Base-by-base conservation (phyloP, 2,888 invertebrate species). In the Steinernema scapterisci region DNA sequence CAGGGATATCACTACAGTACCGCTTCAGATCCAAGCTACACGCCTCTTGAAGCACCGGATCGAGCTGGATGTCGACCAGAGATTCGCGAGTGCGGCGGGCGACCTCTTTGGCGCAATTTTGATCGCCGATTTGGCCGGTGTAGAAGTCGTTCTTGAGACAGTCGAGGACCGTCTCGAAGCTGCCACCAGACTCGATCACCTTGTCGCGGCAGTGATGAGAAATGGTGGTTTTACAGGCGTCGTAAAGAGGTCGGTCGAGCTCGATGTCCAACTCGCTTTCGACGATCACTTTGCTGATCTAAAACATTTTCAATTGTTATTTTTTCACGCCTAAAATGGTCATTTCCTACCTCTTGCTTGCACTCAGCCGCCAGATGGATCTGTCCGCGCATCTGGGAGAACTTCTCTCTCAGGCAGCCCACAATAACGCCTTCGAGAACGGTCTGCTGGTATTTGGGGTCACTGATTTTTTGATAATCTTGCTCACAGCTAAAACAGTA, bases 21-120 rank as follows among this genome's bases (percentile, higher is more conserved):
- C 86, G 84, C 54, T 87, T 84, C 43, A 90, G 83, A 89, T 97
- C 97, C 23, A 93, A 89, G 9, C 93, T 92, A 88, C 97, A 99
- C 0, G 94, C 93, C 79, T 92, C 91, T 88, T 95, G 93, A 76
- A 99, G 89, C 70, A 95, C 89, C 0, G 96, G 96, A 90, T 99
- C 97, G 0, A 94, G 93, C 82, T 97, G 94, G 78, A 99, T 95
- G 88, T 99, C 97, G 0, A 95, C 93, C 87, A 93, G 92, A 0
- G 93, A 92, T 82, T 90, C 90, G 85, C 94, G 93, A 80, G 97
- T 93, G 77, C 95, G 91, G 83, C 93, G 92, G 0, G 94, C 94
- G 16, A 84, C 79, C 78, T 85, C 82, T 7, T 72, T 90, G 56
- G 92, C 92, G 88, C 95, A 95, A 80, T 92, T 92, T 9, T 91